Percentiles rank a stretch among this genome's conserved stretches.
phyloP scores from a whole-genome alignment of 2,888 invertebrate genomes.

The Ophion obscuratus region DNA sequence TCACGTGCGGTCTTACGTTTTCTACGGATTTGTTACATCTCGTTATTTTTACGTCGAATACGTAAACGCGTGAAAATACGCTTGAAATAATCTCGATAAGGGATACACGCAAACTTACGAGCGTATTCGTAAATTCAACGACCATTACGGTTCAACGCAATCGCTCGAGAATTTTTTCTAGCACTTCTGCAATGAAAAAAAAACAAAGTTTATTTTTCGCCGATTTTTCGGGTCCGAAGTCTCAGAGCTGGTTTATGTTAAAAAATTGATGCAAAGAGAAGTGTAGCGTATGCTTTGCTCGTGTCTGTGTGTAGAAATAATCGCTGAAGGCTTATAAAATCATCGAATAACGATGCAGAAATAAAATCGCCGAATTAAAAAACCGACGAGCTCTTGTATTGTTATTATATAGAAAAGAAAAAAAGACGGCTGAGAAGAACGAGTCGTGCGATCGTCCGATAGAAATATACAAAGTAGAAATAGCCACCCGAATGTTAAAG shows the following conservation, averaged over 20 bases:
- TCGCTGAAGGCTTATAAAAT: slow-evolving; percentile 14
- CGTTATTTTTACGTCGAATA: slow-evolving; percentile 38
- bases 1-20: slow-evolving; percentile 33
- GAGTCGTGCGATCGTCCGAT: slow-evolving; percentile 20
- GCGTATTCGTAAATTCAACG: slow-evolving; percentile 38
- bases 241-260: slow-evolving; percentile 9
- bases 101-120: slow-evolving; percentile 11
- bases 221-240: neutral
- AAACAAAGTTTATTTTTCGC: neutral
- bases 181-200: slow-evolving; percentile 18
- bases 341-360: neutral
- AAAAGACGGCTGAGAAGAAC: neutral
- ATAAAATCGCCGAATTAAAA: neutral
- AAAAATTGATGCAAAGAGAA: slow-evolving; percentile 22
- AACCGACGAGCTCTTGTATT: slow-evolving; percentile 5
- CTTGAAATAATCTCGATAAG: slow-evolving; percentile 42
- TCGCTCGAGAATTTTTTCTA: neutral
- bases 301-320: slow-evolving; percentile 34
- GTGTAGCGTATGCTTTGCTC: slow-evolving; percentile 29
- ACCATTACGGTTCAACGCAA: slow-evolving; percentile 23
- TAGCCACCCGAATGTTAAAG: slow-evolving; percentile 34
- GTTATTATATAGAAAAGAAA: neutral
- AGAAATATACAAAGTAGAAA: slow-evolving; percentile 38
- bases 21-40: slow-evolving; percentile 22
- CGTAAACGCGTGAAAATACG: slow-evolving; percentile 32